Conservation (phyloP, 2,888 invertebrate species). For the Ganaspis brasiliensis region DNA sequence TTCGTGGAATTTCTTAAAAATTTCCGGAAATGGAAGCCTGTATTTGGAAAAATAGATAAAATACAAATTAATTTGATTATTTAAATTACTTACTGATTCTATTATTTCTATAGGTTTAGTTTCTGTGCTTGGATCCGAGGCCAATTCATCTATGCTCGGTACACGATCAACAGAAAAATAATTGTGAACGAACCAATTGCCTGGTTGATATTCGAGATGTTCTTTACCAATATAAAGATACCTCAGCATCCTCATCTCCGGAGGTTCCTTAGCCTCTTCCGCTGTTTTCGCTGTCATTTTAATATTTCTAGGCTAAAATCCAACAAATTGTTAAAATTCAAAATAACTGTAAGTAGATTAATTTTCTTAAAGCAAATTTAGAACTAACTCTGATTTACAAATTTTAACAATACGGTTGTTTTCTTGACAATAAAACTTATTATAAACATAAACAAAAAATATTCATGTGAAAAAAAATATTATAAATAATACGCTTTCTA, state of each 20-base stretch:
- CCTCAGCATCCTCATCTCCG: constrained; percentile 80
- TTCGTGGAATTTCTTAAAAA: no score
- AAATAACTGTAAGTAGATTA: no score
- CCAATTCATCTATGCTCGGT: constrained; percentile 76
- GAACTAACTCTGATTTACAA: no score
- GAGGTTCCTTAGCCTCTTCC: constrained; percentile 50
- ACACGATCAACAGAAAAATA: constrained; percentile 81
- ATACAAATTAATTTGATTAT: no score
- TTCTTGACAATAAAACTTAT: no score
- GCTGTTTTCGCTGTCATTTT: constrained; percentile 53
- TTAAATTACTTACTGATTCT: constrained; percentile 67
- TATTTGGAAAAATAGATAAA: no score
- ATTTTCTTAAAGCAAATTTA: no score
- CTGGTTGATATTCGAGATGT: constrained; percentile 82
- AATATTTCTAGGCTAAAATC: constrained; percentile 32
- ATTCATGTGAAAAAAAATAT: no score
- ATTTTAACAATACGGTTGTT: no score
- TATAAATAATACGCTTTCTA: no score
- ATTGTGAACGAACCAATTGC: constrained; percentile 82
- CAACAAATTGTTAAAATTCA: background rate
- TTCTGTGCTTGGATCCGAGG: constrained; percentile 65
- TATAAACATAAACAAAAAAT: no score
- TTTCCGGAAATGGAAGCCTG: no score
- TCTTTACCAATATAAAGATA: constrained; percentile 83
- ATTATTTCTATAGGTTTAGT: constrained; percentile 71